Evolutionary conservation across 2,113 vertebrate genomes (phyloP), one percentile per base, ranked within the genome.

Genomic region (Pomatostomus ruficeps): DNA sequence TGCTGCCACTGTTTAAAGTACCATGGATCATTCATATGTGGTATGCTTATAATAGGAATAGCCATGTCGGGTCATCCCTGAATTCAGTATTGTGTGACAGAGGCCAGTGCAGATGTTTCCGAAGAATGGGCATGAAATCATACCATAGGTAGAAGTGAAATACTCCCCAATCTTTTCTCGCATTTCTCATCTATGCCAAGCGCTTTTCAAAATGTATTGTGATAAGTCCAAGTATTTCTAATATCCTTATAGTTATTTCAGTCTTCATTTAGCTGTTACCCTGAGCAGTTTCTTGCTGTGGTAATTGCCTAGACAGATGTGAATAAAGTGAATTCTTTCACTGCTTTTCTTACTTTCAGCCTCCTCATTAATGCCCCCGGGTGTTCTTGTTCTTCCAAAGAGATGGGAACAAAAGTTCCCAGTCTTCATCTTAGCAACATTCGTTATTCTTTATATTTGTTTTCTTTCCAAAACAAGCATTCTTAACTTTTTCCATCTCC

Each of bases 391-490:
- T 75, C 79, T 89, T 89, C 26, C 58, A 35, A 36, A 46, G n/a
- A 77, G n/a, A 78, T 7, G 31, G 85, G 66, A 95, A 85, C 61
- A 71, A 40, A 87, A 92, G 80, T 92, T 85, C 36, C 31, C 70
- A 62, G 42, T 96, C 65, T 87, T 81, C 62, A 48, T 72, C 68
- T 85, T 55, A n/a, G 24, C 70, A 78, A 84, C 65, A 65, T 52
- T 92, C 63, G 52, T 91, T 89, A 78, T 68, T 89, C 21, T 78
- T 95, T 88, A 7, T 84, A 61, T 83, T 88, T 91, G 21, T 78
- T 91, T 92, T 74, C 45, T 81, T 93, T 45, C n/a, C 36, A 45
- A 80, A 95, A 84, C 52, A 75, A 92, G n/a, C 31, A 63, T 92
- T 92, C 35, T 67, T 86, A 84, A 67, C 16, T 19, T 86, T 77